A percentile compares a stretch with the other conserved stretches of the same genome.
These are phyloP conservation scores for Lepisosteus oculatus DNA, from an alignment of 2,113 vertebrate species.

Conservation along the genomic window DNA sequence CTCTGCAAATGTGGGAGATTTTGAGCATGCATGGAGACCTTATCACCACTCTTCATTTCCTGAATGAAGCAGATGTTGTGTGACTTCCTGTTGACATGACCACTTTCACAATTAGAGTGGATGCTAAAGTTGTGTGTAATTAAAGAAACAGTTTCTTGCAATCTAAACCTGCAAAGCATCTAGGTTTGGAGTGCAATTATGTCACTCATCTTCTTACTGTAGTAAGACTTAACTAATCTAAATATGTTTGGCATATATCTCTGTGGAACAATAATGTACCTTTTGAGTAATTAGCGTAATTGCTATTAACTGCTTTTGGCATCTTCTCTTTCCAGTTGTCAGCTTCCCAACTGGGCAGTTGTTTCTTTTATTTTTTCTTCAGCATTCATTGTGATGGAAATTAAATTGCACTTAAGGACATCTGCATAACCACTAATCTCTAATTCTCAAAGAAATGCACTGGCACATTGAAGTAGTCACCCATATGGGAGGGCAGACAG, in stretches of 20 bases:
- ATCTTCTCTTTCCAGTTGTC: not conserved
- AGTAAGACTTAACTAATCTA: not conserved
- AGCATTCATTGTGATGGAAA: constrained; percentile 4
- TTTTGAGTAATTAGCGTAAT: constrained; percentile 78
- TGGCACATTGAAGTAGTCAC: constrained; percentile 7
- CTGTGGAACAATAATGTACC: constrained; percentile 60
- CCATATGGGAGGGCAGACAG: constrained; percentile 6
- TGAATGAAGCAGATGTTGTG: too few relatives aligned
- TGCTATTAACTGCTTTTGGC: constrained; percentile 53
- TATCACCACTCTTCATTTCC: too few relatives aligned
- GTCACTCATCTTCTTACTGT: not conserved
- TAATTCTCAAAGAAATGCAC: constrained; percentile 10
- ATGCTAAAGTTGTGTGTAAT: not conserved
- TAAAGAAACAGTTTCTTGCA: not conserved
- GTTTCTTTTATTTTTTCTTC: not conserved
- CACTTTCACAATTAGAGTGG: not conserved
- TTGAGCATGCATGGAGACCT: too few relatives aligned
- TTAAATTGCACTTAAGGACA: constrained; percentile 9
- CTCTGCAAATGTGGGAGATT: too few relatives aligned
- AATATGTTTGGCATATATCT: not conserved
- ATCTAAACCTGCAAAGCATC: not conserved
- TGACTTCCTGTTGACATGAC: not conserved
- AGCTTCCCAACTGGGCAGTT: constrained; percentile 1
- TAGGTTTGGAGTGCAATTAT: not conserved
- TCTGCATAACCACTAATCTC: constrained; percentile 14